Evolutionary conservation across 2,113 vertebrate genomes (phyloP), one percentile per base, ranked within the genome.

Genomic region (Semnopithecus entellus): DNA sequence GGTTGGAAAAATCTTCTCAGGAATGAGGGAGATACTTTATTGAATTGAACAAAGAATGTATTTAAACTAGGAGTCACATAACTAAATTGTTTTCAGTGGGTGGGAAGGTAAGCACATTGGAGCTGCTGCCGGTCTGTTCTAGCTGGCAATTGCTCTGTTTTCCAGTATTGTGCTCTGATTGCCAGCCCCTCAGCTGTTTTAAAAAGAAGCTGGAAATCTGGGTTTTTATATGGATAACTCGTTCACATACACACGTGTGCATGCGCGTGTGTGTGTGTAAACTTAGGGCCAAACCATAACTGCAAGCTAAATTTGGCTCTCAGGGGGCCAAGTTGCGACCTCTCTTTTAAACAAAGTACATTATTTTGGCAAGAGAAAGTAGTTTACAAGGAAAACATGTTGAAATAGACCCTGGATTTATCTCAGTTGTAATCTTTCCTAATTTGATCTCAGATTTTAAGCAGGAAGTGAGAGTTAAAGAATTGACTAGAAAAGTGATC

Each of bases 281-380:
- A 78, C 13, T 48, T 89, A 61, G 43, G 82, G 20, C 80, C 61
- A 90, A 82, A 52, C 22, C 6, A 27, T 89, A 90, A 55, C 83
- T 48, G 16, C 13, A 88, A 64, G 68, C 32, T 32, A 48, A 48
- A 64, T 32, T 75, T 95, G 22, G 66, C 85, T 68, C 68, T 38
- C 8, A 43, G 38, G 32, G 48, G 12, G 25, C 57, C 55, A 50
- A 70, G n/a, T 82, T 70, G 52, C 87, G 75, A 45, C 76, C 17
- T 92, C 25, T n/a, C 8, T 92, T 95, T 91, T 94, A 73, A 95
- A 64, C 38, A 91, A 78, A 70, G 43, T 79, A 23, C 23, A 59
- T 82, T 90, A 82, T 94, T 94, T 96, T 90, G 72, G 43, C 75
- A 83, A 52, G 52, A 90, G 12, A 94, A 94, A 76, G 38, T 61